A percentile compares a stretch with the other conserved stretches of the same genome.
These are phyloP conservation scores for Catharus ustulatus DNA, from an alignment of 2,797 vertebrate genomes.

Conservation along the genomic window DNA sequence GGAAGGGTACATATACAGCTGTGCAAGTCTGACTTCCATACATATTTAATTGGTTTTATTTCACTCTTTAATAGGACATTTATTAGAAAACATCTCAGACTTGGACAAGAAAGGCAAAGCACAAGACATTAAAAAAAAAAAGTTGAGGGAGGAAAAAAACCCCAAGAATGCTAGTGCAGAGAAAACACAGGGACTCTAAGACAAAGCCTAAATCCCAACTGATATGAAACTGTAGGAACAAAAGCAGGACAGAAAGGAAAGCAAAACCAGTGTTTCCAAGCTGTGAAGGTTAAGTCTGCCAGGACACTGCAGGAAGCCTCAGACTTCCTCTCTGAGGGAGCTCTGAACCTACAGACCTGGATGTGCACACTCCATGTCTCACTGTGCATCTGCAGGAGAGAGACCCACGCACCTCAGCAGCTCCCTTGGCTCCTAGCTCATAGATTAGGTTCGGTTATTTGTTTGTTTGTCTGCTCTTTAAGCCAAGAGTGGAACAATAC, in stretches of 20 bases:
- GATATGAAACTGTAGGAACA: neutral
- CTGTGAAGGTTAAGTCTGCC: neutral
- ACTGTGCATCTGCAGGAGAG: neutral
- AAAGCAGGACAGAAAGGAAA: slow-evolving; percentile 8
- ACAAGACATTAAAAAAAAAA: neutral
- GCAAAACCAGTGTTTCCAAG: neutral
- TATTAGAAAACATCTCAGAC: slow-evolving; percentile 1
- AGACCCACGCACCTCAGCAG: rapidly evolving
- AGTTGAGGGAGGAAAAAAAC: neutral
- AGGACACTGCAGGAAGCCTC: slow-evolving; percentile 31
- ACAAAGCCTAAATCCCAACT: slow-evolving; percentile 3
- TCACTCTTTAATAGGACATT: neutral
- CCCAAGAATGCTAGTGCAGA: neutral
- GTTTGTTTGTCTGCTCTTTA: neutral
- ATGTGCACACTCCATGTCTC: neutral
- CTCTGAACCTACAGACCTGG: neutral
- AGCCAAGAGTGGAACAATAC: neutral
- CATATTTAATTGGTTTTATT: neutral
- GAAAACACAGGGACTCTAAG: neutral
- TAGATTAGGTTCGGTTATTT: neutral
- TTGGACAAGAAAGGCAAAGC: neutral
- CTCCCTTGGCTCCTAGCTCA: neutral
- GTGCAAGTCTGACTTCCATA: slow-evolving; percentile 12
- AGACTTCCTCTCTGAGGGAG: slow-evolving; percentile 35
- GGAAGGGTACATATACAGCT: slow-evolving; percentile 19